Evolutionary conservation across 2,888 invertebrate genomes (phyloP).

Genomic region (Zygogramma bicolorata): DNA sequence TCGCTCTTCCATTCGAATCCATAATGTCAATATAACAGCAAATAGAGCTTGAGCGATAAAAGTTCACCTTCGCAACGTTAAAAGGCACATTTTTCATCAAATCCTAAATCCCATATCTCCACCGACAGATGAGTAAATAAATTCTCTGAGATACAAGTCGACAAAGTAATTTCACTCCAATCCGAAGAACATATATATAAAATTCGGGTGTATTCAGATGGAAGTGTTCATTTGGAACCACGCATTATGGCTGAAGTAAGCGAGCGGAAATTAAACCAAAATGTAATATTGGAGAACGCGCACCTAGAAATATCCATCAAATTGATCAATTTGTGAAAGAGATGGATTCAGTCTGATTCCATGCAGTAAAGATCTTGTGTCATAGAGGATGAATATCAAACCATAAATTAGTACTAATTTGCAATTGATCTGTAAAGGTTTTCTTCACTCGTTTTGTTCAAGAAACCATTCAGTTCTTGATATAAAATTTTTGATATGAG

Average conservation of each 20-base stretch:
- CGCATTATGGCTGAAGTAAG: conserved; percentile 51
- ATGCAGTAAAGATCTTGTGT: too few species aligned
- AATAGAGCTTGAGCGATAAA: neutral
- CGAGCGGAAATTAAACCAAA: conserved; percentile 57
- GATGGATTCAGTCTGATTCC: neutral
- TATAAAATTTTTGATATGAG: too few species aligned
- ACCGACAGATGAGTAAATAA: neutral
- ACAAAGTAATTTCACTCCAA: neutral
- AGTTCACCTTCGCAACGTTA: neutral
- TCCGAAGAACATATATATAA: neutral
- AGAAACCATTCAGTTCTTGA: too few species aligned
- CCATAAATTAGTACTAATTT: too few species aligned
- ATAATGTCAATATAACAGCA: too few species aligned
- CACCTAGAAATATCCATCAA: conserved; percentile 59
- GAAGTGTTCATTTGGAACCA: conserved; percentile 32
- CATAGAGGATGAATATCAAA: too few species aligned
- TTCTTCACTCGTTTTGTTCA: too few species aligned
- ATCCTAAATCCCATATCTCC: neutral
- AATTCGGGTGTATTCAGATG: neutral
- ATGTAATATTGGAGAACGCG: conserved; percentile 59
- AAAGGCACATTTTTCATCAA: neutral
- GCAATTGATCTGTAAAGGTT: too few species aligned
- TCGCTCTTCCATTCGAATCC: too few species aligned
- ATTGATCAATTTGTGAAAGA: conserved; percentile 55
- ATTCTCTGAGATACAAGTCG: neutral